Evolutionary conservation across 1,140 invertebrate genomes (phyloP).

Genomic region (Papilio glaucus): DNA sequence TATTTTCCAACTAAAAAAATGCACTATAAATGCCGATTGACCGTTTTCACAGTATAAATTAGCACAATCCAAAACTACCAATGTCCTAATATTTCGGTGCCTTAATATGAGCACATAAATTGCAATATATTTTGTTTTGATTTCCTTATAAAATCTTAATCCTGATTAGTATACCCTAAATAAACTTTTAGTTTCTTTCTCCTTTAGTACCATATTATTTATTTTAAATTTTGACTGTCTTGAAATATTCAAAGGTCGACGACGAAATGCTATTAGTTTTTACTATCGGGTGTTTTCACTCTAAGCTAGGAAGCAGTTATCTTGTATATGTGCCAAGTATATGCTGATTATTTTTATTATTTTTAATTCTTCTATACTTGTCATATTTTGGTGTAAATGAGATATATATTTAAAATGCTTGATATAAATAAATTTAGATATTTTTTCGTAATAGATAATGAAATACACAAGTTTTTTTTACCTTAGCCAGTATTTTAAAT

Average conservation of each 20-base stretch:
- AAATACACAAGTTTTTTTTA: slow-evolving; percentile 62
- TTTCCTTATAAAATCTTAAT: neutral
- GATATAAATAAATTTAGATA: slow-evolving; percentile 62
- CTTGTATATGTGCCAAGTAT: slow-evolving; percentile 9
- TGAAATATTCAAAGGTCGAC: neutral
- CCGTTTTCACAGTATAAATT: no score
- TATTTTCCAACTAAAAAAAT: no score
- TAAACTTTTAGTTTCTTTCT: no score
- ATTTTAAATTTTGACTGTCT: neutral
- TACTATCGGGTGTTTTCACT: neutral
- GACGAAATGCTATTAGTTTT: neutral
- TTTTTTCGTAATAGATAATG: slow-evolving; percentile 53
- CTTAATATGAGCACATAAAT: neutral
- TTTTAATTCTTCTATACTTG: slow-evolving; percentile 27
- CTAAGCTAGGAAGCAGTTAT: neutral
- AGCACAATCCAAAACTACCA: no score
- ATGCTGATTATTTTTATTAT: slow-evolving; percentile 37
- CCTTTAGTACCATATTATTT: neutral
- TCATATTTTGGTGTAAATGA: slow-evolving; percentile 34
- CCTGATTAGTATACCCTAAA: no score
- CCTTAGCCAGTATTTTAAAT: slow-evolving; percentile 77
- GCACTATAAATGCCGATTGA: no score
- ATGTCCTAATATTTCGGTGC: no score
- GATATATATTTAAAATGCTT: slow-evolving; percentile 57
- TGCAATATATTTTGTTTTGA: neutral